Base-by-base conservation (phyloP, 1,140 invertebrate species). In the Sinella curviseta region DNA sequence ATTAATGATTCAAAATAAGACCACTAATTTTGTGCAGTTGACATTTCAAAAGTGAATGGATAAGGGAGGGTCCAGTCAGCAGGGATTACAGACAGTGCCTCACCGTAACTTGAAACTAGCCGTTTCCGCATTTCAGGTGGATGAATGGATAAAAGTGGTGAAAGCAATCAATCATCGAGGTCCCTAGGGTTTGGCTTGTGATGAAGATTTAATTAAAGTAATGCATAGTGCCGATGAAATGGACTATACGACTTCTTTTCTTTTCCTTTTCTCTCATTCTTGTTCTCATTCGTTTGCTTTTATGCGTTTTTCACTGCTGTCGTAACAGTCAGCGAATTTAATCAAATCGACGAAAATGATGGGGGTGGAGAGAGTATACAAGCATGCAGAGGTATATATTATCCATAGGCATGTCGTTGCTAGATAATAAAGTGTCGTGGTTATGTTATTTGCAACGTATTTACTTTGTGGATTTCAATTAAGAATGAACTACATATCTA, bases 121-220 rank as follows among this genome's bases (percentile, higher is more conserved):
- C n/a, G n/a, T n/a, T n/a, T n/a, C n/a, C n/a, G n/a, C n/a, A n/a
- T n/a, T n/a, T n/a, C n/a, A n/a, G n/a, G n/a, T n/a, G n/a, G n/a
- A n/a, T n/a, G n/a, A n/a, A n/a, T n/a, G n/a, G 24, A 60, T 60
- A 26, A 26, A 26, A 24, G 3, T 24, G 24, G 8, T 26, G 55
- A 60, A 48, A 60, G 55, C 55, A 60, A 60, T 60, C 55, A 60
- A 60, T 60, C 55, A 60, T 60, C 55, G 24, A 24, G 4, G 39
- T 48, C 39, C 17, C 39, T 48, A 4, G 39, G 39, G 55, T 60
- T 48, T 48, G n/a, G n/a, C n/a, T n/a, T n/a, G 4, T 17, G 39
- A 48, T 60, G 55, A 60, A 26, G 55, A 60, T 60, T 60, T 60
- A 60, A 60, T 60, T 60, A 60, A 60, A 60, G 14, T 60, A 60